Evolutionary conservation across 2,797 vertebrate species (phyloP).

Genomic region (Gymnoscopelus microlampas): DNA sequence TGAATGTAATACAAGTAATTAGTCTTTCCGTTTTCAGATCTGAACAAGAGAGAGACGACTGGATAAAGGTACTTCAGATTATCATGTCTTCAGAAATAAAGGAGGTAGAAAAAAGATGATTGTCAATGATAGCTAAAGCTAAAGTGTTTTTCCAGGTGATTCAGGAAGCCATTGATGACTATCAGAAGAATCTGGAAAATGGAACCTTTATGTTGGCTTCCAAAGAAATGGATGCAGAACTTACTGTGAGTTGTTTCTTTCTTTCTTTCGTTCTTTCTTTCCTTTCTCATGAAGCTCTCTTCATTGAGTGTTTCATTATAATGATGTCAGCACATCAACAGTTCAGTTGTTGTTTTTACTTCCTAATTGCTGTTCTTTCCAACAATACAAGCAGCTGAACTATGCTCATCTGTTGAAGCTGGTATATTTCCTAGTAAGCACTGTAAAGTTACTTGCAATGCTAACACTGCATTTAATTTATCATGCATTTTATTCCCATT

Average conservation of each 20-base stretch:
- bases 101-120: not conserved
- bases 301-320: no score
- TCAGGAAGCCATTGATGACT: slow-evolving; percentile 86
- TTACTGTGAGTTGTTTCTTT: slow-evolving; percentile 81
- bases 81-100: not conserved
- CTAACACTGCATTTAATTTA: no score
- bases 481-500: no score
- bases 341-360: no score
- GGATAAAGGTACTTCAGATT: slow-evolving; percentile 89
- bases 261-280: not conserved
- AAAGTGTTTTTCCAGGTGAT: slow-evolving; percentile 79
- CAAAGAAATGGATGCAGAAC: slow-evolving; percentile 84
- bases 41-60: slow-evolving; percentile 90
- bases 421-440: no score
- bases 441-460: no score
- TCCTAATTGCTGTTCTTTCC: no score
- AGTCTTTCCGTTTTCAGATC: slow-evolving; percentile 80
- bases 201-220: slow-evolving; percentile 90
- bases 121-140: not conserved
- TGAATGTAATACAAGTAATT: not conserved
- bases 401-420: no score
- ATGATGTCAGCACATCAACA: no score
- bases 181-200: slow-evolving; percentile 85
- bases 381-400: no score
- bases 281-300: no score